Evolutionary conservation across 2,888 invertebrate species (phyloP), one percentile per base, ranked within the genome.

Genomic region (Sesia apiformis): DNA sequence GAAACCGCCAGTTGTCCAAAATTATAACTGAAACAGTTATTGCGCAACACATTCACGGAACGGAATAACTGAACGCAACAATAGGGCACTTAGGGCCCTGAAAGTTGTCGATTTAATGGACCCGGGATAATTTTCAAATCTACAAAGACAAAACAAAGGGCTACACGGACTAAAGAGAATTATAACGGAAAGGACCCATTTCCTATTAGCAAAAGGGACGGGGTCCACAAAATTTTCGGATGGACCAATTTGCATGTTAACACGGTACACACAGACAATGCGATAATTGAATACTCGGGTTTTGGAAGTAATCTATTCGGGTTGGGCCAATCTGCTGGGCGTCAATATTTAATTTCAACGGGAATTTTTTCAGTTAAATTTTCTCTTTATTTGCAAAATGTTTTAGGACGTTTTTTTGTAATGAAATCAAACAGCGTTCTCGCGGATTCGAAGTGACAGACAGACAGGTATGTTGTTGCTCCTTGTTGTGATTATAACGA

Each of bases 221-320:
- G 66, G 67, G 69, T 68, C 73, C 76, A 68, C 75, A 67, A 74
- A 78, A 80, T 76, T 77, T 82, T 78, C 74, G 73, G 78, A 76
- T 72, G 75, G 73, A 64, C 72, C 76, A 80, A 86, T 86, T 86
- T 85, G 74, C 84, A 86, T 86, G 83, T 81, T 82, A 84, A 84
- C 83, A 76, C 70, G 66, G 63, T 62, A 58, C 59, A 52, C 67
- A 8, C 52, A 39, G 67, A 76, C 77, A 76, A 77, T 74, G 66
- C 67, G 67, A 75, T 83, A 81, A 84, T 84, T 83, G 81, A 84
- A 83, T 80, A 70, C 68, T 68, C 69, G 64, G 67, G 65, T 67
- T 71, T 74, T 69, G 65, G 60, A 65, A 73, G 76, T 77, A 79
- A 79, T 76, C 73, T 71, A 73, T 74, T 74, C 60, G 62, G 63